A percentile compares a stretch with the other conserved stretches of the same genome.
Conservation (phyloP, 1,140 invertebrate genomes). For the Zeugodacus cucurbitae region DNA sequence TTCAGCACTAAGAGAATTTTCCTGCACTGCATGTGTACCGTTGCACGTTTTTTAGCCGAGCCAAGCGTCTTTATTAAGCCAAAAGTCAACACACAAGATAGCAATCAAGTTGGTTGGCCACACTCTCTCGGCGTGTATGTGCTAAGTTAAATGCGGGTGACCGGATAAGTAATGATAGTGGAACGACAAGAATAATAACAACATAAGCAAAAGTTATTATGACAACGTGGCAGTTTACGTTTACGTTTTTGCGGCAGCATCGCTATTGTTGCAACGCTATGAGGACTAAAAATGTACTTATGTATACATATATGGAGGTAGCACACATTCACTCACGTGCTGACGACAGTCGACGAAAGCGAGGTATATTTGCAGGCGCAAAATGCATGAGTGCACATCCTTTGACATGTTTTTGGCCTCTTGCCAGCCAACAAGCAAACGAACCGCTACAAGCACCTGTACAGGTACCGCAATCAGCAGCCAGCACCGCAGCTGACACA, state of each 20-base stretch:
- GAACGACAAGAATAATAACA: not conserved
- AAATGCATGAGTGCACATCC: not conserved
- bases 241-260: not conserved
- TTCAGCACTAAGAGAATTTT: not conserved
- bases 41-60: not conserved
- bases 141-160: not conserved
- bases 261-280: not conserved
- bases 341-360: not conserved
- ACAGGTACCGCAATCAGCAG: not conserved
- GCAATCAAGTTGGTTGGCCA: conserved; percentile 3
- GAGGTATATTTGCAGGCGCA: not conserved
- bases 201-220: not conserved
- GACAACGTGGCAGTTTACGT: not conserved
- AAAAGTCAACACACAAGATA: conserved; percentile 24
- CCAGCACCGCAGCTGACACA: not conserved
- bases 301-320: not conserved
- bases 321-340: not conserved
- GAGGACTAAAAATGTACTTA: not conserved
- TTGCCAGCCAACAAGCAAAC: conserved; percentile 13
- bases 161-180: not conserved
- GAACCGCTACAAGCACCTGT: not conserved
- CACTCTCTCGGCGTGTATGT: too few species aligned
- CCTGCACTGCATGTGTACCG: not conserved
- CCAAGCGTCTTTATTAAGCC: not conserved
- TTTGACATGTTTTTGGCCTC: conserved; percentile 41